A percentile compares a stretch with the other conserved stretches of the same genome.
phyloP scores from a whole-genome alignment of 1,140 invertebrate genomes.

The Coptotermes formosanus region DNA sequence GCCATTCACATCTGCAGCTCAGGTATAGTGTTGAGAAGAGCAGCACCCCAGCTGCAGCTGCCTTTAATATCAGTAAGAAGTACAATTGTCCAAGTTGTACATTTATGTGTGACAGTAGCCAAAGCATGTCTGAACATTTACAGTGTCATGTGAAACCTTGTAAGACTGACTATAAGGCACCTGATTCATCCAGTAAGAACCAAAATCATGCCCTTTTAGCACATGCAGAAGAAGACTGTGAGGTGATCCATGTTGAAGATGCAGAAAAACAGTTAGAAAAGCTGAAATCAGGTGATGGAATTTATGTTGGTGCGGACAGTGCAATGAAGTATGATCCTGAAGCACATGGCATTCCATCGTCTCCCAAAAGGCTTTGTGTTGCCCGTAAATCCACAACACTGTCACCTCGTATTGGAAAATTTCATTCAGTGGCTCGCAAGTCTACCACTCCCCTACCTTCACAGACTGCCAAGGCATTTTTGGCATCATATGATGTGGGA shows the following conservation, averaged over 20 bases:
- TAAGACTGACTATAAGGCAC: slow-evolving; percentile 1
- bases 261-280: background rate
- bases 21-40: slow-evolving; percentile 3
- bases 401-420: background rate
- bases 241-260: background rate
- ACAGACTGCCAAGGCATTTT: background rate
- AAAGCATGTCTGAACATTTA: slow-evolving; percentile 25
- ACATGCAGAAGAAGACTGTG: background rate
- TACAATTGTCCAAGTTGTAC: slow-evolving; percentile 22
- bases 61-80: background rate
- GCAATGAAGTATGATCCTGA: background rate
- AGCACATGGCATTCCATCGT: background rate
- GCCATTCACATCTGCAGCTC: slow-evolving; percentile 29
- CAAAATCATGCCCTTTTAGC: background rate
- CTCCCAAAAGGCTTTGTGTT: background rate
- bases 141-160: slow-evolving; percentile 3
- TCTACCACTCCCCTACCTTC: slow-evolving; percentile 4
- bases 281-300: background rate
- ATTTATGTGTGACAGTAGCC: background rate
- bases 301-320: slow-evolving; percentile 15
- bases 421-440: slow-evolving; percentile 21
- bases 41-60: background rate
- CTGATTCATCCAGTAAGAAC: background rate
- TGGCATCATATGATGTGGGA: no score
- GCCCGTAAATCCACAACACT: slow-evolving; percentile 28